phyloP scores from a whole-genome alignment of 1,140 invertebrate genomes.

The Liolophura sinensis region DNA sequence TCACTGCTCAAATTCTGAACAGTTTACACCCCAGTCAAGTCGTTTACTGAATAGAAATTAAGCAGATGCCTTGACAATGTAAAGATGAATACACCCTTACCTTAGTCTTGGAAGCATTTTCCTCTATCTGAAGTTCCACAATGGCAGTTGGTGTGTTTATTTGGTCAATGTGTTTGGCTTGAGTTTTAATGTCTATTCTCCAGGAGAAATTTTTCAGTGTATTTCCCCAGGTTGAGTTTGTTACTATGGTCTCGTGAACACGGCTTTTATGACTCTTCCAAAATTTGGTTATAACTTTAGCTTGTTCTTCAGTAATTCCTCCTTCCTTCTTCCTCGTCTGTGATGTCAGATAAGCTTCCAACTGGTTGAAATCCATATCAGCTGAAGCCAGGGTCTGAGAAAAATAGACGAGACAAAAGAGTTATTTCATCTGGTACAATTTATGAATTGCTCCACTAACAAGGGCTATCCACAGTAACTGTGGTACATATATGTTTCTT shows the following conservation, averaged over 20 bases:
- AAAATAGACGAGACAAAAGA: constrained; percentile 7
- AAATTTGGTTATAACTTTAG: constrained; percentile 49
- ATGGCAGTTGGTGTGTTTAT: constrained; percentile 54
- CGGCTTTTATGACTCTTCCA: constrained; percentile 54
- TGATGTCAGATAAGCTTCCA: constrained; percentile 51
- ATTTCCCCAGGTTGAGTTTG: constrained; percentile 51
- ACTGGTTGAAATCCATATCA: constrained; percentile 55
- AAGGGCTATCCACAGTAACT: too few species aligned
- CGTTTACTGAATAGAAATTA: too few species aligned
- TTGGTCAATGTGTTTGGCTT: constrained; percentile 44
- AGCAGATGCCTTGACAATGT: too few species aligned
- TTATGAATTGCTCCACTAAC: not conserved
- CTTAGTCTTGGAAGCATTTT: constrained; percentile 29
- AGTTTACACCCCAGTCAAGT: too few species aligned
- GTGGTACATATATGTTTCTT: too few species aligned
- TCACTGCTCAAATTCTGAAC: too few species aligned
- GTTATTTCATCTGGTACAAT: not conserved
- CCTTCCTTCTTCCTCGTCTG: constrained; percentile 50
- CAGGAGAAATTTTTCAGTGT: constrained; percentile 48
- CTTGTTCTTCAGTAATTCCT: constrained; percentile 49
- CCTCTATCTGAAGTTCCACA: constrained; percentile 49
- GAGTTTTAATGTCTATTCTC: constrained; percentile 55
- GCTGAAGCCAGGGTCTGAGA: constrained; percentile 53
- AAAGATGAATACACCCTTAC: constrained; percentile 14
- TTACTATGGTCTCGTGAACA: constrained; percentile 52